Conservation (phyloP, 2,797 vertebrate species). For the Chiroxiphia lanceolata region DNA sequence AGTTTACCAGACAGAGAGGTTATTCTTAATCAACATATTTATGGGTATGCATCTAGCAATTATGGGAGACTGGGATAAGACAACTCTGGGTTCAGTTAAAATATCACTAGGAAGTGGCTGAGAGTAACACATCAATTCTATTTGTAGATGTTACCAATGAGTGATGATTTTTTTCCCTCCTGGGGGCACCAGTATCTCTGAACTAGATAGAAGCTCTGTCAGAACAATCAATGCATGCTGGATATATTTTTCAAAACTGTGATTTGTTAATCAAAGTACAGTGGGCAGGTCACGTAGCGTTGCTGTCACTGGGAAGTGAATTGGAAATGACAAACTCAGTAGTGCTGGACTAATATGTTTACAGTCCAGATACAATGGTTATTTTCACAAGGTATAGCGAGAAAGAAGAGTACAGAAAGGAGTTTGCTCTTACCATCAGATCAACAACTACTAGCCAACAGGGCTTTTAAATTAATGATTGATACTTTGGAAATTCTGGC, state of each 20-base stretch:
- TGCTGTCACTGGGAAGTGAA: slow-evolving; percentile 23
- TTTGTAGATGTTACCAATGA: background rate
- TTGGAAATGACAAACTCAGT: slow-evolving; percentile 39
- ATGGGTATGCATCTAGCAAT: background rate
- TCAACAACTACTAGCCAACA: background rate
- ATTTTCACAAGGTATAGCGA: background rate
- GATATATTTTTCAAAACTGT: slow-evolving; percentile 11
- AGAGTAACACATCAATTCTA: background rate
- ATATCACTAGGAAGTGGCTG: background rate
- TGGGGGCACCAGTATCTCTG: background rate
- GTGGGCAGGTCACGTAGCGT: background rate
- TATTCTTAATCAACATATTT: background rate
- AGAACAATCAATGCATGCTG: background rate
- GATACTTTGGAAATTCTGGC: background rate
- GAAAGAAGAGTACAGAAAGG: background rate
- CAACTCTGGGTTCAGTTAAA: background rate
- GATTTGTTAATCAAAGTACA: slow-evolving; percentile 22
- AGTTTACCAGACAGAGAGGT: background rate
- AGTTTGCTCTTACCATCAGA: background rate
- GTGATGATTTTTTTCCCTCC: background rate
- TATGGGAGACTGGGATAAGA: background rate
- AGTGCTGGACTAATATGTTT: background rate
- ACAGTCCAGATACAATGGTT: background rate
- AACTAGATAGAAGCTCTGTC: background rate
- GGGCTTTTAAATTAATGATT: background rate